Conservation (phyloP, 2,113 vertebrate species). For the Haplochromis vanheusdeni region DNA sequence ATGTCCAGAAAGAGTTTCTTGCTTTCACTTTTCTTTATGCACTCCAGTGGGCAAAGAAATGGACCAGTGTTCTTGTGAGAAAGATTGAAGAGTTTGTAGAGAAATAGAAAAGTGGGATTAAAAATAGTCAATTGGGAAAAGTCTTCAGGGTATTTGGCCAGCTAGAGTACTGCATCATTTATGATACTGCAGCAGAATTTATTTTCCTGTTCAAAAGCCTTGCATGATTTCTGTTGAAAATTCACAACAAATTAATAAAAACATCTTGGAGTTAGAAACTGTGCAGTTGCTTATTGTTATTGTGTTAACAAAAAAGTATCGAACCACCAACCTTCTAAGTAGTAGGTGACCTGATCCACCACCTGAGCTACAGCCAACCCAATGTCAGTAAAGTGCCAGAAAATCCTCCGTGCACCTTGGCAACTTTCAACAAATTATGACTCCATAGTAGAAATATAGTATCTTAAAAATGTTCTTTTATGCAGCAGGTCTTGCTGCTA, state of each 20-base stretch:
- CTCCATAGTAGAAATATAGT: not conserved
- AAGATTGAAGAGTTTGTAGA: not conserved
- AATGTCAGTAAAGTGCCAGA: not conserved
- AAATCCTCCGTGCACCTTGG: not conserved
- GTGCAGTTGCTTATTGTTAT: not conserved
- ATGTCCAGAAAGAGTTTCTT: not conserved
- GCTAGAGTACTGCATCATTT: not conserved
- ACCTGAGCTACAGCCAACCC: not conserved
- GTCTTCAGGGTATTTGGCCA: not conserved
- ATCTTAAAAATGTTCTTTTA: not conserved
- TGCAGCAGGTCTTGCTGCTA: not conserved
- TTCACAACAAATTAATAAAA: slow-evolving; percentile 34
- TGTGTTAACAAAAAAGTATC: not conserved
- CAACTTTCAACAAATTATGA: not conserved
- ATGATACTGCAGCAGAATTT: not conserved
- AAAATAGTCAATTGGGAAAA: not conserved
- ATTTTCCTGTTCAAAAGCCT: slow-evolving; percentile 1
- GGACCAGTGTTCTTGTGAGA: not conserved
- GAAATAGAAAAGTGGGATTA: not conserved
- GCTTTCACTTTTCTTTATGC: not conserved
- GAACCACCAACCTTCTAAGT: not conserved
- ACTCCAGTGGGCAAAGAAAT: slow-evolving; percentile 1
- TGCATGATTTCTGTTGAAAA: slow-evolving; percentile 31
- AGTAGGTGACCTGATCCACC: not conserved
- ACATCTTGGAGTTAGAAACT: not conserved